Base-by-base conservation (phyloP, 2,888 invertebrate species). In the Acanthopleura granulata region DNA sequence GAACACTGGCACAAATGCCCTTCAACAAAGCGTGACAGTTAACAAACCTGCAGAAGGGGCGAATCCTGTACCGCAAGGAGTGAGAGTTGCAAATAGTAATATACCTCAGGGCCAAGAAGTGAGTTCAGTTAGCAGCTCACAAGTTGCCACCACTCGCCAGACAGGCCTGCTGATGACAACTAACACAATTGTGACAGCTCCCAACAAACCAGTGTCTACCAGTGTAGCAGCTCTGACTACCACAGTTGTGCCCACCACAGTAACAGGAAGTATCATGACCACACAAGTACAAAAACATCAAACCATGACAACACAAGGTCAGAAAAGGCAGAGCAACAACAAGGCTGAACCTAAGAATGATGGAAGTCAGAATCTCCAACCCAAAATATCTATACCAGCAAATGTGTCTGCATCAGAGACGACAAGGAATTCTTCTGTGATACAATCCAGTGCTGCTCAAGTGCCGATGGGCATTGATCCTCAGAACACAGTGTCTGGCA, bases 131-230 rank as follows among this genome's bases (percentile, higher is more conserved):
- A 66, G 50, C 69, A 18, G 62, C 62, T 4, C 73, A 57, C 49
- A 69, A 70, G 66, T 72, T 50, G 49, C 74, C 69, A 70, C 25
- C 72, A 50, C 76, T 73, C 61, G 74, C 70, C 51, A 72, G 30
- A 69, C 78, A 74, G 81, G 81, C 29, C 75, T 82, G 27, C 74
- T 83, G 75, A 80, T 84, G 74, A 77, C 84, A 14, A 81, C 82
- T 14, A 75, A 30, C 40, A 49, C 81, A n/a, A 78, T 74, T 9
- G 40, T 73, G 0, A 49, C 61, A n/a, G 73, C 71, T 11, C 62
- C 61, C 16, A 66, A 62, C n/a, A 49, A 51, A 6, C 22, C 61
- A 30, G 50, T 70, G 6, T 49, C 73, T 22, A 73, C 74, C 16
- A 25, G 70, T 18, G 78, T 81, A 18, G 79, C 81, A 1, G 74